Base-by-base conservation (phyloP, 1,140 invertebrate genomes). In the Drosophila pachea region DNA sequence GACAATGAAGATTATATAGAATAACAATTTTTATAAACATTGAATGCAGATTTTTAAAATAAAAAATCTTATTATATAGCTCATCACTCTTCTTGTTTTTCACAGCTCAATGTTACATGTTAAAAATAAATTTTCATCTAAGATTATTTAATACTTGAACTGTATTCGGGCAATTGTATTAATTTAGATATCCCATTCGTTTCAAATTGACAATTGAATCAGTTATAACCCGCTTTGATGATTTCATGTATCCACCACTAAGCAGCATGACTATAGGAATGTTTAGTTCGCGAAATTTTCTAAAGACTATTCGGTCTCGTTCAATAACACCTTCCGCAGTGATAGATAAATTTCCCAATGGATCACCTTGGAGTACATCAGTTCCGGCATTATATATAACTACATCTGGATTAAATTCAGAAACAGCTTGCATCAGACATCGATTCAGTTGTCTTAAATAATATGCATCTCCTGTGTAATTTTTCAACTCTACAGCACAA, bases 371-470 rank as follows among this genome's bases (percentile, higher is more conserved):
- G 31, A 97, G 89, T 33, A 96, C 92, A 90, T 97, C 96, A 7
- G 96, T 97, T 5, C 96, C 96, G 38, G 96, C 96, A 90, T 97
- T 97, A 87, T 97, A 97, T 29, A 97, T 91, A 45, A 97, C 90
- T 29, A 97, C 90, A 88, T 97, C 93, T 0, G 96, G 94, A 50
- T 89, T 90, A 90, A 97, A 97, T 77, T 96, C 93, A 7, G 90
- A 83, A 4, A 97, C 88, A 4, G 95, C 93, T 64, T 90, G 91
- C 72, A 92, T 91, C 35, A 97, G 88, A 71, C 92, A 91, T 63
- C 92, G 93, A 58, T 50, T 68, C 11, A 97, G 89, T 76, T 92
- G 91, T 9, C 90, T 86, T 61, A 97, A 90, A 89, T 97, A 97
- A 81, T 93, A 92, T 7, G 90, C 84, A 90, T 96, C 95, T 59